These are phyloP conservation scores for Troilus luridus DNA, from an alignment of 2,888 invertebrate species.

Conservation along the genomic window DNA sequence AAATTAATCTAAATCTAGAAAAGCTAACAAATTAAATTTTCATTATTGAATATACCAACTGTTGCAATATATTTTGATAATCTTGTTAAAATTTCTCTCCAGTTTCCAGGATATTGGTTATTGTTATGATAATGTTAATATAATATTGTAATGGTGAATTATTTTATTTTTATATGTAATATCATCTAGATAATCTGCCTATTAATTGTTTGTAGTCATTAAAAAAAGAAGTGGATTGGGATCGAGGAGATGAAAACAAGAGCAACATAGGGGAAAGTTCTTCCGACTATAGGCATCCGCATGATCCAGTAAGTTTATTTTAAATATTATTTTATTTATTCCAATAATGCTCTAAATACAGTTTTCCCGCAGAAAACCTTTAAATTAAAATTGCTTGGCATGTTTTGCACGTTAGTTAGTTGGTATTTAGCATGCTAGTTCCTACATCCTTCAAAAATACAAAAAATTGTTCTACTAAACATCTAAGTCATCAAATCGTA, in stretches of 20 bases:
- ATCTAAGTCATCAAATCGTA: background rate
- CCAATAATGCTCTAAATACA: slow-evolving; percentile 12
- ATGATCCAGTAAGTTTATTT: slow-evolving; percentile 78
- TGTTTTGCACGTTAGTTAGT: slow-evolving; percentile 51
- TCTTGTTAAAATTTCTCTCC: too few relatives aligned
- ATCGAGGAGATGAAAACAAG: slow-evolving; percentile 79
- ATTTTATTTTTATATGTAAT: background rate
- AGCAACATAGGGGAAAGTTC: slow-evolving; percentile 79
- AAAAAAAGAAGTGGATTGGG: slow-evolving; percentile 90
- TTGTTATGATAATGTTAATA: background rate
- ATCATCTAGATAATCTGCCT: background rate
- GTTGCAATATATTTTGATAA: too few relatives aligned
- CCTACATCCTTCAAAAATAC: slow-evolving; percentile 15
- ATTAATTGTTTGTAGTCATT: slow-evolving; percentile 78
- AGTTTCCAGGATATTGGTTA: background rate
- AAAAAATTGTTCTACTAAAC: background rate
- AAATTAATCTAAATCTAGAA: too few relatives aligned
- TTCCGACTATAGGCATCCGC: slow-evolving; percentile 85
- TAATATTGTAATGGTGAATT: background rate
- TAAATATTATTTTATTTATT: background rate
- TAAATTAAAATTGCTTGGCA: slow-evolving; percentile 52
- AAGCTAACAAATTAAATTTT: too few relatives aligned
- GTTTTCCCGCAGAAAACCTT: background rate
- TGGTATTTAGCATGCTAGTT: slow-evolving; percentile 16
- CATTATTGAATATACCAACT: too few relatives aligned